Evolutionary conservation across 2,888 invertebrate genomes (phyloP).

Genomic region (Trachelus tabidus): DNA sequence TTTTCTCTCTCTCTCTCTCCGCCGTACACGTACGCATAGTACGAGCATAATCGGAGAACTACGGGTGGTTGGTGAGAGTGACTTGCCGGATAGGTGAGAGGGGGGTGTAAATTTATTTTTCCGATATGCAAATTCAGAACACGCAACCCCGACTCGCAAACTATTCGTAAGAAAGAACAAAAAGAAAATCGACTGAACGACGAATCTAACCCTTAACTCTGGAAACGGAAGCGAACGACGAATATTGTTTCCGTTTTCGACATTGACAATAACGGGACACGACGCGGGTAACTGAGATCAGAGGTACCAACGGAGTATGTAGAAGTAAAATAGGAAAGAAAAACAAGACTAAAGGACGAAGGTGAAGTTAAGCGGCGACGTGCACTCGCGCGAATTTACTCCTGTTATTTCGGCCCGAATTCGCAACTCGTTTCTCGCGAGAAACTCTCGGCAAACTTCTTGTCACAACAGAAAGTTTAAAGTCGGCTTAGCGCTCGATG

Average conservation of each 20-base stretch:
- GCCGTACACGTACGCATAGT: no score
- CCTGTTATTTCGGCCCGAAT: neutral
- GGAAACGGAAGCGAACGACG: no score
- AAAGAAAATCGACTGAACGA: neutral
- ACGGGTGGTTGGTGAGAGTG: neutral
- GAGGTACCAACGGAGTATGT: neutral
- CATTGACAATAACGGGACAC: no score
- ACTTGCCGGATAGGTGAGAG: neutral
- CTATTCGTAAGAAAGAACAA: neutral
- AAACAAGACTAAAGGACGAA: neutral
- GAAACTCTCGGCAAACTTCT: conserved; percentile 38
- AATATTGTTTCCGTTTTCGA: no score
- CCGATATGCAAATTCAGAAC: conserved; percentile 1
- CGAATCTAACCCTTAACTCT: neutral
- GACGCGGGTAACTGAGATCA: no score
- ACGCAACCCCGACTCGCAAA: no score
- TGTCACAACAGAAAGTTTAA: conserved; percentile 53
- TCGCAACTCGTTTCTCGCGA: neutral
- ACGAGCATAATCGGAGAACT: no score
- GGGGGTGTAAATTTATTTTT: conserved; percentile 1
- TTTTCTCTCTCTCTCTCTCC: no score
- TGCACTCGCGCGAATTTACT: no score
- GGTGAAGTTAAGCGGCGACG: neutral
- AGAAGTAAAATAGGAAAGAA: neutral
- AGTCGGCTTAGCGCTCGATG: conserved; percentile 48